Evolutionary conservation across 2,113 vertebrate genomes (phyloP), one percentile per base, ranked within the genome.

Genomic region (Ranitomeya variabilis): DNA sequence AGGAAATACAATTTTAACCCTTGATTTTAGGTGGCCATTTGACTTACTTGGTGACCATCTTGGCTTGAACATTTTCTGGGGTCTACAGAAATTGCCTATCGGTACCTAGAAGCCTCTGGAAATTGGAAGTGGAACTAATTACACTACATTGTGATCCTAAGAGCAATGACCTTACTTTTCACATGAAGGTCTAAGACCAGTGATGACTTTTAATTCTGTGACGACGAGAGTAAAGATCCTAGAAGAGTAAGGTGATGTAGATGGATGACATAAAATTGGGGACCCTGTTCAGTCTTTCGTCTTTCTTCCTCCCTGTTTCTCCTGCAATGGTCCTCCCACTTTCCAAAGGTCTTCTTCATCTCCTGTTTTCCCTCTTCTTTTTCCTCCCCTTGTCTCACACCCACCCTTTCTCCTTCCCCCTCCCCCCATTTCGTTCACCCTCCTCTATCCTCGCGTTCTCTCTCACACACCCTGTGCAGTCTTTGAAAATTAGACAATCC

Each of bases 361-460:
- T 74, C 69, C 71, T 78, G 45, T 89, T 84, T 78, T 73, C 87
- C 73, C 81, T 78, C 73, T 60, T 89, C 74, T 85, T 89, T 45
- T 84, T 85, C 87, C 73, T 89, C 87, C 87, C 78, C 80, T 71
- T 83, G 80, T 83, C 71, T 88, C 80, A 83, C 80, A 83, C 87
- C 82, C 82, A 78, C 82, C 87, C 82, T 69, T 85, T 71, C 77
- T 45, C n/a, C 73, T 59, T 67, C 69, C 74, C 59, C 51, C 87
- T 57, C 80, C 87, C 77, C 91, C 91, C 90, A 90, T 90, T 89
- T 90, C 76, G 91, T 91, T 91, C 92, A 93, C 92, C 93, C 91
- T 92, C 93, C 92, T 91, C 87, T 84, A 92, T 92, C 84, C 77
- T 51, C 91, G 93, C 91, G 90, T 91, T 89, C 91, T 90, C 91